A percentile compares a stretch with the other conserved stretches of the same genome.
phyloP scores from a whole-genome alignment of 2,113 vertebrate genomes.

The Heterotis niloticus region DNA sequence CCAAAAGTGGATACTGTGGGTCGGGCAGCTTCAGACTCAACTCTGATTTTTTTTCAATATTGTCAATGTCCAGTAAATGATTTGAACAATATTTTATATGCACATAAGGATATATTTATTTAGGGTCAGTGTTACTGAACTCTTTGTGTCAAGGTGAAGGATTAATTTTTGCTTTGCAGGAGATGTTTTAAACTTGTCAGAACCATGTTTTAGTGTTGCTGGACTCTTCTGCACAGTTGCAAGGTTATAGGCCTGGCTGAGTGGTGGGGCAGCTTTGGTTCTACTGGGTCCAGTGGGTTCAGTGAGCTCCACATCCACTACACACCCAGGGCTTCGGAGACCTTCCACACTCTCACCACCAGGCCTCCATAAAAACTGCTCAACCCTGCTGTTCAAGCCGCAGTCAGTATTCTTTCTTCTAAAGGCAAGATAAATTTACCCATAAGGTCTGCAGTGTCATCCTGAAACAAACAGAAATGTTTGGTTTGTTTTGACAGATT shows the following conservation, averaged over 20 bases:
- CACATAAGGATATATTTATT: constrained; percentile 61
- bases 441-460: too few relatives aligned
- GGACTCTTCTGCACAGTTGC: not conserved
- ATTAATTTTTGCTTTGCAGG: constrained; percentile 43
- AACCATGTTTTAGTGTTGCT: not conserved
- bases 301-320: too few relatives aligned
- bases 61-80: constrained; percentile 44
- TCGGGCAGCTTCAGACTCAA: constrained; percentile 34
- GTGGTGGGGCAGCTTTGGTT: not conserved
- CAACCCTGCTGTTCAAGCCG: not conserved
- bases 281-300: not conserved
- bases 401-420: not conserved
- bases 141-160: constrained; percentile 55
- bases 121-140: constrained; percentile 62
- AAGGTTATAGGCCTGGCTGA: not conserved
- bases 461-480: too few relatives aligned
- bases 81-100: constrained; percentile 48
- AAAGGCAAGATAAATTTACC: too few relatives aligned
- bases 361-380: too few relatives aligned
- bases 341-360: not conserved
- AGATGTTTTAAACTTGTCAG: constrained; percentile 1
- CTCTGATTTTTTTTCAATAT: constrained; percentile 64
- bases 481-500: too few relatives aligned
- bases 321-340: not conserved
- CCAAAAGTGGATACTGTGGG: constrained; percentile 39